phyloP scores from a whole-genome alignment of 2,797 vertebrate species.

The Calcarius lapponicus region DNA sequence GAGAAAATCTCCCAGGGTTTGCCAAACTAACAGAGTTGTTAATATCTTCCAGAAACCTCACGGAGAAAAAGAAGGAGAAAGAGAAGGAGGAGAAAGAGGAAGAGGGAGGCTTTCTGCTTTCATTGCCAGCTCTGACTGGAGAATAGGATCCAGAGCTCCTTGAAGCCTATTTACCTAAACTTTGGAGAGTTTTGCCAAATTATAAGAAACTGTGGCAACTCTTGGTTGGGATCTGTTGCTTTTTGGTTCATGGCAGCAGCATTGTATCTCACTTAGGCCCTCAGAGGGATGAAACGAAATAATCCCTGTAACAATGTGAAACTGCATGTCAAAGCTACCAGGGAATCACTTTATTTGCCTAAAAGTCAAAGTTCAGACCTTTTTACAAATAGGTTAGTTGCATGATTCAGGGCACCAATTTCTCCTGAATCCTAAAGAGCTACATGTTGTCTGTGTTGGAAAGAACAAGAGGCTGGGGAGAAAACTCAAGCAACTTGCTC shows the following conservation, averaged over 20 bases:
- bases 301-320: not conserved
- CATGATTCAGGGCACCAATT: not conserved
- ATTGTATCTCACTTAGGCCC: not conserved
- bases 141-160: not conserved
- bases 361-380: not conserved
- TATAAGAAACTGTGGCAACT: not conserved
- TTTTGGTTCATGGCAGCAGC: not conserved
- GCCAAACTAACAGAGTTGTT: not conserved
- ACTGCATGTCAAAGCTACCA: not conserved
- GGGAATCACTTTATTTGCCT: not conserved
- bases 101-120: not conserved
- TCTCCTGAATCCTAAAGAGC: not conserved
- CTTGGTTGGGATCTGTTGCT: not conserved
- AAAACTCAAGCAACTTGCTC: fast-evolving
- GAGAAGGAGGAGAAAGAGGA: not conserved
- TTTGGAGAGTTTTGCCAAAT: not conserved
- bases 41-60: not conserved
- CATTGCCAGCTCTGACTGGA: not conserved
- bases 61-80: not conserved
- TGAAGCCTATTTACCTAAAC: not conserved
- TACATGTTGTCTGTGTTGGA: not conserved
- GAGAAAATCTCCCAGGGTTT: not conserved
- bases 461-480: not conserved
- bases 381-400: not conserved
- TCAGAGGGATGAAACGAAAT: not conserved